phyloP scores from a whole-genome alignment of 2,797 vertebrate species.

The Ambastaia sidthimunki region DNA sequence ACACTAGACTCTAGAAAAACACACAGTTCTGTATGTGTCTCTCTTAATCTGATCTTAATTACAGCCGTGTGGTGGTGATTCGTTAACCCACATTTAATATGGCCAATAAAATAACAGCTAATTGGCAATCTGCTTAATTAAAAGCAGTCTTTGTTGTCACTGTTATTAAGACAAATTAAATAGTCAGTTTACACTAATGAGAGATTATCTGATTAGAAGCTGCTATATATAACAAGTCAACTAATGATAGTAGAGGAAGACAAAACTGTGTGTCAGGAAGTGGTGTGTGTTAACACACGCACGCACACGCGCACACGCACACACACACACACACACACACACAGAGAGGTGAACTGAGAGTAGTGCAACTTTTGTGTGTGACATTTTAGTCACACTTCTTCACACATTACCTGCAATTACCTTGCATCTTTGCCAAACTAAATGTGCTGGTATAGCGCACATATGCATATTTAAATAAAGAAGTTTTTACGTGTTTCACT shows the following conservation, averaged over 20 bases:
- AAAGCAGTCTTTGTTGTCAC: conserved; percentile 84
- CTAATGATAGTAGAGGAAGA: conserved; percentile 23
- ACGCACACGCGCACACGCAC: not conserved
- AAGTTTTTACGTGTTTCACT: too few relatives aligned
- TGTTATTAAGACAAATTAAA: conserved; percentile 89
- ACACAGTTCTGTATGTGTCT: conserved; percentile 28
- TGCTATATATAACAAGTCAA: conserved; percentile 82
- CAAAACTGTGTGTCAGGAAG: conserved; percentile 3
- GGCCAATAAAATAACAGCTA: conserved; percentile 84
- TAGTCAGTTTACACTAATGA: conserved; percentile 88
- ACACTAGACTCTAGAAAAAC: not conserved
- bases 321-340: not conserved
- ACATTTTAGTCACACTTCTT: too few relatives aligned
- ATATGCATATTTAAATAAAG: too few relatives aligned
- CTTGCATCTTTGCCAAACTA: too few relatives aligned
- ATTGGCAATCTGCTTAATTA: conserved; percentile 88
- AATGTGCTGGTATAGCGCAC: too few relatives aligned
- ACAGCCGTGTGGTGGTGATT: conserved; percentile 68
- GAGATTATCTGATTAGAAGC: conserved; percentile 86
- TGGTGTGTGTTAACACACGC: not conserved
- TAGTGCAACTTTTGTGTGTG: too few relatives aligned
- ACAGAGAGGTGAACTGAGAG: too few relatives aligned
- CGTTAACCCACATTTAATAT: conserved; percentile 80
- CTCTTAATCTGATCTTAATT: conserved; percentile 78
- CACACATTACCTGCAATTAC: too few relatives aligned